These are phyloP conservation scores for Ispidina lecontei DNA, from an alignment of 2,797 vertebrate species.

Conservation along the genomic window DNA sequence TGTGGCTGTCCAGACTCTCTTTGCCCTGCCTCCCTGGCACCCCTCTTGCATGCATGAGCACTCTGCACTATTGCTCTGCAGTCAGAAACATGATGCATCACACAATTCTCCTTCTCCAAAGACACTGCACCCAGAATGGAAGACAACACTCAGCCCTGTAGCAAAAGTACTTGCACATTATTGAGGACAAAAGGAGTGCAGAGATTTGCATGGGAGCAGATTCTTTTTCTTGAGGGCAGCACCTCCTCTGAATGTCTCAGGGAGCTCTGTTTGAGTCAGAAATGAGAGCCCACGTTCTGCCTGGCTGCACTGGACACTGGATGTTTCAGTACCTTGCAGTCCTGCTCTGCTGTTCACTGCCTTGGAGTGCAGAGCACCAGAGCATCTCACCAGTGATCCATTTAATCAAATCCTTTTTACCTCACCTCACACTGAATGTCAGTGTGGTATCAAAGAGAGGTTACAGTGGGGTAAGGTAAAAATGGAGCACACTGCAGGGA, in stretches of 20 bases:
- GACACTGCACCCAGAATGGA: background rate
- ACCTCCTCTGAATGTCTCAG: background rate
- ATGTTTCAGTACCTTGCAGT: background rate
- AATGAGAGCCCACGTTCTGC: background rate
- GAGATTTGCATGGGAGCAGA: conserved; percentile 26
- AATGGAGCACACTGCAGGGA: background rate
- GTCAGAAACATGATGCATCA: conserved; percentile 16
- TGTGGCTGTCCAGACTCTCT: background rate
- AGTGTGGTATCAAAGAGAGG: background rate
- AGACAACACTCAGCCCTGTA: conserved; percentile 44
- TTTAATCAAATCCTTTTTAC: background rate
- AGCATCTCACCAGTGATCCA: background rate
- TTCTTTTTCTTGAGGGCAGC: conserved; percentile 25
- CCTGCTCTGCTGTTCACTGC: background rate
- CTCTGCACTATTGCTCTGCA: background rate
- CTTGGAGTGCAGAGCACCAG: background rate
- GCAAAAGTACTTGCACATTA: conserved; percentile 18
- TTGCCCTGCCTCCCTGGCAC: background rate
- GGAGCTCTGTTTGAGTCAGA: conserved; percentile 64
- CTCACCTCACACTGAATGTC: background rate
- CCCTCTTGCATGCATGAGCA: background rate
- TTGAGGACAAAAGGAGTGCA: conserved; percentile 23
- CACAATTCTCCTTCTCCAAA: conserved; percentile 9
- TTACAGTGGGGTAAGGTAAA: background rate
- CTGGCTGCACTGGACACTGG: background rate